Evolutionary conservation across 2,797 vertebrate genomes (phyloP).

Genomic region (Triplophysa bombifrons): DNA sequence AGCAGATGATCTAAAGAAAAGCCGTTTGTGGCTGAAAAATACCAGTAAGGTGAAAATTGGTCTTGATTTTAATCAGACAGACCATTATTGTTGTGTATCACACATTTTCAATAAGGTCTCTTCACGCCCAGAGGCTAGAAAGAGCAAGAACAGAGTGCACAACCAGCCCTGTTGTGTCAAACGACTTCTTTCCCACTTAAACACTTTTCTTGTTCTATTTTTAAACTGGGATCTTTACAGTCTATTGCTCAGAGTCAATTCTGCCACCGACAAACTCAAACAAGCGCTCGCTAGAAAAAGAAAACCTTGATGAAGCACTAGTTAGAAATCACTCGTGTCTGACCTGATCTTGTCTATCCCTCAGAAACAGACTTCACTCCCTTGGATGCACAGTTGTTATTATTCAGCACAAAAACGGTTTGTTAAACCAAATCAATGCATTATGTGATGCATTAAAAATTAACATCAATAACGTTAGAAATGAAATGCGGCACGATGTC

Average conservation of each 20-base stretch:
- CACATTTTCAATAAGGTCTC: neutral
- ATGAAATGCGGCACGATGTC: constrained; percentile 27
- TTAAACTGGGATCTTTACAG: constrained; percentile 33
- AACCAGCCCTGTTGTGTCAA: constrained; percentile 27
- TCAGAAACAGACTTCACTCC: constrained; percentile 3
- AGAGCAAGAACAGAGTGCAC: neutral
- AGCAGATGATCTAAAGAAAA: too few relatives aligned
- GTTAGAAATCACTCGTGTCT: constrained; percentile 28
- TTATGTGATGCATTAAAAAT: constrained; percentile 18
- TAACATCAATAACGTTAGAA: constrained; percentile 19
- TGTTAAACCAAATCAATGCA: constrained; percentile 33
- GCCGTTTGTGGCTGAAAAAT: neutral
- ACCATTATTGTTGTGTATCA: too few relatives aligned
- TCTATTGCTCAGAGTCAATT: constrained; percentile 35
- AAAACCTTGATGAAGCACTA: constrained; percentile 34
- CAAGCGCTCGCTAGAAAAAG: constrained; percentile 21
- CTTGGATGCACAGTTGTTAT: neutral
- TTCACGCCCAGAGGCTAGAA: constrained; percentile 13
- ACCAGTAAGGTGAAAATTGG: neutral
- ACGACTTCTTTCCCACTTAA: constrained; percentile 29
- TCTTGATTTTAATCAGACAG: too few relatives aligned
- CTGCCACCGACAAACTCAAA: constrained; percentile 27
- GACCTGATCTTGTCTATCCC: constrained; percentile 13
- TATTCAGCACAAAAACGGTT: constrained; percentile 35
- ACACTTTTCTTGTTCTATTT: constrained; percentile 4